phyloP scores from a whole-genome alignment of 2,888 invertebrate species.

The Hydrotaea cyrtoneurina region DNA sequence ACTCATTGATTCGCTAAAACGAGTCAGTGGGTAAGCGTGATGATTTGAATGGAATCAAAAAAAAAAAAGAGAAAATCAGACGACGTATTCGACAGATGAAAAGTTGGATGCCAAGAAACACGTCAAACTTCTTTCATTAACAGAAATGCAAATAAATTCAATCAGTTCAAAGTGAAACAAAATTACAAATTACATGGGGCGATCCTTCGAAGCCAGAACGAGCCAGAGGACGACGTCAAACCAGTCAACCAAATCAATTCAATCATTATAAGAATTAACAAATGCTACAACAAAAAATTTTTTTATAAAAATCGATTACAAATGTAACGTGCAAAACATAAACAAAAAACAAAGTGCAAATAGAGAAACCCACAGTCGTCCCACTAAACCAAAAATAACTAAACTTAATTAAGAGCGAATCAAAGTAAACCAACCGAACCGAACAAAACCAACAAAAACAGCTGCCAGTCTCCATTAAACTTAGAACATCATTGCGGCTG shows the following conservation, averaged over 20 bases:
- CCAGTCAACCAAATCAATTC: too few species aligned
- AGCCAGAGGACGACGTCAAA: too few species aligned
- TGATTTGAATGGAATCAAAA: background rate
- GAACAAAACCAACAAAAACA: conserved; percentile 17
- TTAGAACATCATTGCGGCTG: background rate
- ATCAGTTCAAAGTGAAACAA: conserved; percentile 45
- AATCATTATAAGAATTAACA: background rate
- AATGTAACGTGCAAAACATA: background rate
- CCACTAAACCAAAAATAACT: conserved; percentile 9
- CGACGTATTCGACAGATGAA: background rate
- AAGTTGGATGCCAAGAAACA: background rate
- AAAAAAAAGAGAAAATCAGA: background rate
- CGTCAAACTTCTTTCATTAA: background rate
- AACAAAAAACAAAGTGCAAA: background rate
- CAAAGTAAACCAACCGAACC: background rate
- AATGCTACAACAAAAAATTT: background rate
- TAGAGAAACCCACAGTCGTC: too few species aligned
- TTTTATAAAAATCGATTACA: conserved; percentile 37
- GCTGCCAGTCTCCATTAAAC: conserved; percentile 13
- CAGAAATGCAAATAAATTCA: conserved; percentile 42
- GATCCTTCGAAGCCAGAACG: too few species aligned
- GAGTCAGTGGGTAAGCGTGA: background rate
- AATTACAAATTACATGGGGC: background rate
- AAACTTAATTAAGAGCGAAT: conserved; percentile 46
- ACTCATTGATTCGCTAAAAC: background rate